phyloP scores from a whole-genome alignment of 1,140 invertebrate genomes.

The Ceratina calcarata region DNA sequence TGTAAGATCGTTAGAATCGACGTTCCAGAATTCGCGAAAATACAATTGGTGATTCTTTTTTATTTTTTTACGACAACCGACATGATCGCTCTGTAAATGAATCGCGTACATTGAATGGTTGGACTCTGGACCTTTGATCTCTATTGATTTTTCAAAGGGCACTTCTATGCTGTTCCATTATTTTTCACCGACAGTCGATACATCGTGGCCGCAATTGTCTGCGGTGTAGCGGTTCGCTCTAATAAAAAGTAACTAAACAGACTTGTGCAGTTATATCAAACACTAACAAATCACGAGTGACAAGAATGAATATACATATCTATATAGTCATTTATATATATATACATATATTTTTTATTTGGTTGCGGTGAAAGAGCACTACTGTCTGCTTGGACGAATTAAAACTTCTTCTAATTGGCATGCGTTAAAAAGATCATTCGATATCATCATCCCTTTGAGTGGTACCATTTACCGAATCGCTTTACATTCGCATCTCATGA shows the following conservation, averaged over 20 bases:
- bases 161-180: slow-evolving; percentile 73
- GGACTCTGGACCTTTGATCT: slow-evolving; percentile 42
- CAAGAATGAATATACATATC: slow-evolving; percentile 55
- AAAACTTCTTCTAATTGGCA: slow-evolving; percentile 80
- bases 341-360: slow-evolving; percentile 53
- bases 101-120: background rate
- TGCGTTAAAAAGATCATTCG: slow-evolving; percentile 78
- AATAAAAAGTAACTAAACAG: slow-evolving; percentile 67
- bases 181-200: slow-evolving; percentile 66
- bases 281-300: slow-evolving; percentile 76
- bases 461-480: slow-evolving; percentile 71
- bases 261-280: slow-evolving; percentile 81
- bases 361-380: slow-evolving; percentile 80
- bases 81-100: background rate
- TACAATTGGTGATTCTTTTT: background rate
- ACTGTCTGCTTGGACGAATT: slow-evolving; percentile 79
- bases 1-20: slow-evolving; percentile 70
- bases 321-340: slow-evolving; percentile 16
- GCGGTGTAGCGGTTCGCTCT: slow-evolving; percentile 66
- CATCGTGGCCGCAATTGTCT: slow-evolving; percentile 59
- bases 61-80: background rate
- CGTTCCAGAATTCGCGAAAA: slow-evolving; percentile 37
- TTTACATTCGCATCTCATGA: slow-evolving; percentile 73
- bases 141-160: slow-evolving; percentile 73
- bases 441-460: slow-evolving; percentile 77